Conservation (phyloP, 2,797 vertebrate genomes). For the Etheostoma perlongum region DNA sequence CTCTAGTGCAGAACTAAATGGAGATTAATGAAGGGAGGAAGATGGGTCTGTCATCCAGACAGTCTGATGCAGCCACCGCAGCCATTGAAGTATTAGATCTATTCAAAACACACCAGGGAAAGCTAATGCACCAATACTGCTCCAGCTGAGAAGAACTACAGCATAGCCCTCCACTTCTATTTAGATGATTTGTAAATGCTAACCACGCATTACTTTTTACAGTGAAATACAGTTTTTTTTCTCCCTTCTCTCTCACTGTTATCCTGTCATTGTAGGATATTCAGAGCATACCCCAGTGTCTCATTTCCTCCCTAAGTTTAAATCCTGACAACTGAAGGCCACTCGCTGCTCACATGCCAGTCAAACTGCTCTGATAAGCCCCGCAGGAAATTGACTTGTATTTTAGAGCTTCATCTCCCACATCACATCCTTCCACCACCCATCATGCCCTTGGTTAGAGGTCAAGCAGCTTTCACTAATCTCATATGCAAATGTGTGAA, state of each 20-base stretch:
- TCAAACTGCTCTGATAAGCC: slow-evolving; percentile 80
- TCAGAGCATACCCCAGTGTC: slow-evolving; percentile 71
- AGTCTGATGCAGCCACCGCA: slow-evolving; percentile 70
- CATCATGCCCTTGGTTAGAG: slow-evolving; percentile 77
- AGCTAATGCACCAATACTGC: slow-evolving; percentile 46
- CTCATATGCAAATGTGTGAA: slow-evolving; percentile 71
- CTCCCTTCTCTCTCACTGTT: slow-evolving; percentile 47
- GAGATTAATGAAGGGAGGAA: slow-evolving; percentile 83
- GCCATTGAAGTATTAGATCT: slow-evolving; percentile 57
- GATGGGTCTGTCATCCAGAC: slow-evolving; percentile 80
- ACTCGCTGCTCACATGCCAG: slow-evolving; percentile 75
- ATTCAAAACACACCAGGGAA: slow-evolving; percentile 61
- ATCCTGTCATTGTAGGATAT: slow-evolving; percentile 68
- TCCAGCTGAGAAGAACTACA: slow-evolving; percentile 53
- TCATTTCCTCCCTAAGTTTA: slow-evolving; percentile 83
- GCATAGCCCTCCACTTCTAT: slow-evolving; percentile 59
- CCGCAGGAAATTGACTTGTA: slow-evolving; percentile 80
- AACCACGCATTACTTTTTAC: slow-evolving; percentile 45
- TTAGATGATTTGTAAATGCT: slow-evolving; percentile 60
- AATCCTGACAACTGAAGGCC: slow-evolving; percentile 81
- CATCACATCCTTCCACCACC: slow-evolving; percentile 68
- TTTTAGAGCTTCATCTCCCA: slow-evolving; percentile 72
- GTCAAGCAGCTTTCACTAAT: slow-evolving; percentile 79
- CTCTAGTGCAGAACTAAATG: slow-evolving; percentile 83
- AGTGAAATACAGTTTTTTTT: slow-evolving; percentile 24